Conservation (phyloP, 2,797 vertebrate genomes). For the Oceanodroma leucorhoa region DNA sequence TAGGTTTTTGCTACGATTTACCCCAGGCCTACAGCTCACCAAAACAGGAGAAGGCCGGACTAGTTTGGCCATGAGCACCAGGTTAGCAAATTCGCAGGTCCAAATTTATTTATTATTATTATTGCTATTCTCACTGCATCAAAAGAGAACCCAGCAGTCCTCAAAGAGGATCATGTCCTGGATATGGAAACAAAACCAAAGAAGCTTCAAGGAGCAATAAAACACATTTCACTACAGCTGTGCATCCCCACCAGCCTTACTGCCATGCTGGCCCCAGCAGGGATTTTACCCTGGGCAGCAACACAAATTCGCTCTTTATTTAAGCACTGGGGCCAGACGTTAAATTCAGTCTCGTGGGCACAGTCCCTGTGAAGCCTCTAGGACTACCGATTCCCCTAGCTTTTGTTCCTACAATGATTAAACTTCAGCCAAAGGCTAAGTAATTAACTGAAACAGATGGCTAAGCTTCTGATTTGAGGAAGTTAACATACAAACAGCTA, state of each 20-base stretch:
- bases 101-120: neutral
- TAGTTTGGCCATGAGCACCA: neutral
- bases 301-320: neutral
- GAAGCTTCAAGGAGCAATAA: neutral
- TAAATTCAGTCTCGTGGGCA: neutral
- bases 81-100: neutral
- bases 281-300: neutral
- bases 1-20: neutral
- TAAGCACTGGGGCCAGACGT: neutral
- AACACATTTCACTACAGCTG: neutral
- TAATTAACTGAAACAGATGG: conserved; percentile 2
- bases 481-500: conserved; percentile 1
- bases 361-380: neutral
- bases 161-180: neutral
- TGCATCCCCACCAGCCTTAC: neutral
- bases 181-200: neutral
- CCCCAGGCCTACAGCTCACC: neutral
- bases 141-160: neutral
- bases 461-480: neutral
- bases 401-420: neutral
- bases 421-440: neutral
- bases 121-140: neutral
- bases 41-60: neutral
- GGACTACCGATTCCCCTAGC: neutral
- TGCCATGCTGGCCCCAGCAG: neutral